phyloP scores from a whole-genome alignment of 1,140 invertebrate genomes.

The Cyrtorhinus lividipennis region DNA sequence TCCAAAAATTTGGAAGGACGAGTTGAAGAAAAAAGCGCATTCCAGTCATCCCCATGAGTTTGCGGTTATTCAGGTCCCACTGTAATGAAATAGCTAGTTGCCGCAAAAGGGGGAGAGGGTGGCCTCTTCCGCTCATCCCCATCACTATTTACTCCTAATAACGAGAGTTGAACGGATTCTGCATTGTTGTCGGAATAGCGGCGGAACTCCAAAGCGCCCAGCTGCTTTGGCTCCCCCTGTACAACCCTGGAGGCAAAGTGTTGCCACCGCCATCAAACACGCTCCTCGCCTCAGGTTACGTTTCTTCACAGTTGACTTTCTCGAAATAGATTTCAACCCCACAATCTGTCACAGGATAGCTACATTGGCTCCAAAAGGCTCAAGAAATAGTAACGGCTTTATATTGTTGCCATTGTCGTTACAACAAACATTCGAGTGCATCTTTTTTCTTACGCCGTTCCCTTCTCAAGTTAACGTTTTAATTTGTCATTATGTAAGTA shows the following conservation, averaged over 20 bases:
- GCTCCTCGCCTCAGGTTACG: slow-evolving; percentile 3
- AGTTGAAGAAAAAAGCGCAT: too few species aligned
- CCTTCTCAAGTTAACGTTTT: too few species aligned
- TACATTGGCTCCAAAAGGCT: too few species aligned
- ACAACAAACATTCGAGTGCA: too few species aligned
- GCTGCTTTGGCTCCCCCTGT: neutral
- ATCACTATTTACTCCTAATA: slow-evolving; percentile 5
- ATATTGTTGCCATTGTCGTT: too few species aligned
- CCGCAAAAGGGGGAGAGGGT: neutral
- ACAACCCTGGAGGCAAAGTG: neutral
- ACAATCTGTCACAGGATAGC: neutral
- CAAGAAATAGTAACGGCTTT: too few species aligned
- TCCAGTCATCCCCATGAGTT: too few species aligned
- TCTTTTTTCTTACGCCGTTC: too few species aligned
- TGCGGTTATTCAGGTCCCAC: too few species aligned
- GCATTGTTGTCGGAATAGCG: neutral
- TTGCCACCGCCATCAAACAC: neutral
- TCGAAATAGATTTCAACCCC: neutral
- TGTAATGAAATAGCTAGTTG: too few species aligned
- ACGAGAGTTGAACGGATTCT: slow-evolving; percentile 4
- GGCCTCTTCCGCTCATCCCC: neutral
- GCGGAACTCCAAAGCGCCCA: neutral
- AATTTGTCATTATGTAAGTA: too few species aligned
- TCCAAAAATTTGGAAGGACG: too few species aligned
- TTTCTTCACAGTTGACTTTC: slow-evolving; percentile 2